These are phyloP conservation scores for Synodontis membranacea DNA, from an alignment of 2,113 vertebrate genomes.

Conservation along the genomic window DNA sequence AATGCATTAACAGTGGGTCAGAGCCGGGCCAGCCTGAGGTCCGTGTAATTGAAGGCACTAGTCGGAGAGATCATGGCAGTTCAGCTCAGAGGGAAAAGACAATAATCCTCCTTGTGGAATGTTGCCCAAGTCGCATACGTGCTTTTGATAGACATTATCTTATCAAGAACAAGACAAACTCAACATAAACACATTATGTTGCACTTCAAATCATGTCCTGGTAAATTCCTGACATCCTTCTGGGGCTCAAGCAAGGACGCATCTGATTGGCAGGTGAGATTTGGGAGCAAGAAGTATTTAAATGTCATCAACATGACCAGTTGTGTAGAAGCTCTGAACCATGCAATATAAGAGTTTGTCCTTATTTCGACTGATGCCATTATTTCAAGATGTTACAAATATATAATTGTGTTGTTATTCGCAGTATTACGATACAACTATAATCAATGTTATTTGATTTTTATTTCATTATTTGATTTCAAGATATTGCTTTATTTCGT, in stretches of 20 bases:
- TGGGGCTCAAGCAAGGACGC: background rate
- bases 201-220: background rate
- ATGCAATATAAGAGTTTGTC: background rate
- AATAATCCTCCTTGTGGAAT: slow-evolving; percentile 21
- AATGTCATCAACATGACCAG: background rate
- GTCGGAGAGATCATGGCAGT: background rate
- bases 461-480: no score
- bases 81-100: background rate
- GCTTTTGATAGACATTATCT: slow-evolving; percentile 14
- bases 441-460: no score
- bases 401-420: no score
- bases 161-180: slow-evolving; percentile 18
- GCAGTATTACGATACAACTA: no score
- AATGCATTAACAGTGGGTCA: slow-evolving; percentile 50
- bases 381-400: background rate
- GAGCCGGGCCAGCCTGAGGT: background rate
- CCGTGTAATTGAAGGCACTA: slow-evolving; percentile 30
- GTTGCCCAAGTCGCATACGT: slow-evolving; percentile 1
- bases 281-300: background rate
- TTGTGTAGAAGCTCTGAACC: background rate
- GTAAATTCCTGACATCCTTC: background rate
- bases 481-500: background rate
- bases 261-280: background rate
- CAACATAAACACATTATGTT: background rate
- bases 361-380: background rate